phyloP scores from a whole-genome alignment of 2,888 invertebrate genomes.

The Cosmia pyralina region DNA sequence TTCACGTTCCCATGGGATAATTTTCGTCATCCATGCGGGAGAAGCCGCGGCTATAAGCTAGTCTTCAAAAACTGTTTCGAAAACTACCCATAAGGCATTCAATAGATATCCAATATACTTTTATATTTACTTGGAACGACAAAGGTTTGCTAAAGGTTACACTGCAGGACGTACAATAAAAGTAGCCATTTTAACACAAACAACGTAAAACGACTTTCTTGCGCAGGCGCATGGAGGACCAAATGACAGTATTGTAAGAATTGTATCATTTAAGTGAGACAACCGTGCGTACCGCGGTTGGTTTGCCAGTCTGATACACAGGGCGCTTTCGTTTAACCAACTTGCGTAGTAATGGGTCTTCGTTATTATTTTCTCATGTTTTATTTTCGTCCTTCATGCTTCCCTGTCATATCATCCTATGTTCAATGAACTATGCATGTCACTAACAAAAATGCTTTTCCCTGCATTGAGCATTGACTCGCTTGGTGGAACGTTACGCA shows the following conservation, averaged over 20 bases:
- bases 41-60: not conserved
- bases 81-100: slow-evolving; percentile 25
- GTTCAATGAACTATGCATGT: too few relatives aligned
- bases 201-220: slow-evolving; percentile 57
- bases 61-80: slow-evolving; percentile 12
- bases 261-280: slow-evolving; percentile 52
- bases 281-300: slow-evolving; percentile 13
- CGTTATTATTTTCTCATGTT: not conserved
- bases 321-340: slow-evolving; percentile 19
- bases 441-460: too few relatives aligned
- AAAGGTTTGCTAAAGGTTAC: slow-evolving; percentile 59
- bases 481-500: not conserved
- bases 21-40: not conserved
- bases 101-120: slow-evolving; percentile 32
- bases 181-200: slow-evolving; percentile 57
- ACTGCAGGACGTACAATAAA: slow-evolving; percentile 59
- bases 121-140: slow-evolving; percentile 39
- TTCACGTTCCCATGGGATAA: not conserved
- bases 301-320: slow-evolving; percentile 38
- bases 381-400: not conserved
- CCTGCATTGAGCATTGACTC: not conserved
- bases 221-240: slow-evolving; percentile 37
- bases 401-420: not conserved
- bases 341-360: slow-evolving; percentile 5
- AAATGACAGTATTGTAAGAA: slow-evolving; percentile 58